Conservation (phyloP, 92 coral and sea anemone species). For the Bergia puertoricense region DNA sequence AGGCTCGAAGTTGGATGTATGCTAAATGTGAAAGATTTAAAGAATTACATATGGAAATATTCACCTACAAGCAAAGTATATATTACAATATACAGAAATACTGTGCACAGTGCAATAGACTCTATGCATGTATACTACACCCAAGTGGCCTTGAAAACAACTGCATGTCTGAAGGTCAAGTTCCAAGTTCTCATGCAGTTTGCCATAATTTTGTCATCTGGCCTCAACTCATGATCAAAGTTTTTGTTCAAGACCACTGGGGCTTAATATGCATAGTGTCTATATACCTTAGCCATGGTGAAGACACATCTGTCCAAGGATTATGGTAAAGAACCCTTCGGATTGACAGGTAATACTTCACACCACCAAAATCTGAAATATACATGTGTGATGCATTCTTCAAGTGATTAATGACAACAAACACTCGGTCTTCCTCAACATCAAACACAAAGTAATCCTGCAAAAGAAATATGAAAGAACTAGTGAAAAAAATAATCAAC, state of each 20-base stretch:
- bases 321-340: slow-evolving; percentile 95
- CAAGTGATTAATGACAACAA: slow-evolving; percentile 86
- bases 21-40: too few relatives aligned
- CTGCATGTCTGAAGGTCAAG: too few relatives aligned
- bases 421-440: slow-evolving; percentile 75
- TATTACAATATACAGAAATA: neutral
- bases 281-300: slow-evolving; percentile 90
- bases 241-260: too few relatives aligned
- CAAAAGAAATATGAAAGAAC: neutral
- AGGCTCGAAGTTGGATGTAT: too few relatives aligned
- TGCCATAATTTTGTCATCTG: too few relatives aligned
- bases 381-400: slow-evolving; percentile 89
- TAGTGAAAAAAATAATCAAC: neutral
- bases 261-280: too few relatives aligned
- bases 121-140: too few relatives aligned
- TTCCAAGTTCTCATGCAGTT: too few relatives aligned
- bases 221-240: too few relatives aligned
- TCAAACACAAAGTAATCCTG: slow-evolving; percentile 92
- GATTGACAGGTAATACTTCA: slow-evolving; percentile 75
- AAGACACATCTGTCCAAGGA: slow-evolving; percentile 93
- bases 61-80: neutral
- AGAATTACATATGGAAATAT: neutral
- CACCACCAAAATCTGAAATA: slow-evolving; percentile 70
- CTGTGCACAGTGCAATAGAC: too few relatives aligned
- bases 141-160: too few relatives aligned